Evolutionary conservation across 2,113 vertebrate species (phyloP), one percentile per base, ranked within the genome.

Genomic region (Cepphus grylle): DNA sequence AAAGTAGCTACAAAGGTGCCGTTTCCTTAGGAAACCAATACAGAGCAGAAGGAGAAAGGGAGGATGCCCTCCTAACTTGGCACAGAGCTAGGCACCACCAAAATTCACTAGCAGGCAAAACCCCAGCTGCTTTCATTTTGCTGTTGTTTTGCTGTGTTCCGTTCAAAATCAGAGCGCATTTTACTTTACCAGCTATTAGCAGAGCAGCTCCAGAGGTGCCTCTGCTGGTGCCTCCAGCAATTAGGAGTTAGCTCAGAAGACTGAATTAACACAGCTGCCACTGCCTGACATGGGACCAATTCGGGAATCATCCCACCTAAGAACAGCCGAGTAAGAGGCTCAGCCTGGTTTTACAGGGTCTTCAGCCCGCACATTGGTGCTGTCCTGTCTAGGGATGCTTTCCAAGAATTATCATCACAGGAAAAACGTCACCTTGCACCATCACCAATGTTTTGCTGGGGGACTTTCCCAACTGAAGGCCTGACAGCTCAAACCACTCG

Each of bases 201-300:
- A 55, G 49, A 83, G 72, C 30, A 45, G 76, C 45, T 67, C 45
- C 55, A 16, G 14, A 34, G 42, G 22, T 49, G 47, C 21, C 47
- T 49, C 47, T 1, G 12, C 36, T 8, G 32, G 59, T 40, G 70
- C 14, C 47, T 61, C 55, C 81, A 69, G 52, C 55, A 81, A 36
- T 16, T 0, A 52, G 32, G 47, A 77, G 8, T 15, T 42, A 7
- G 3, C 23, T 70, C 45, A 62, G 38, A 19, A 12, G 13, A 56
- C 17, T 14, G 56, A 79, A 87, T 34, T 45, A 74, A 79, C 15
- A 43, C 11, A 83, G 36, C 9, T 82, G 76, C 20, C n/a, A 42
- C 2, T 50, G 36, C 32, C 47, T 27, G 66, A 65, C 12, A 27
- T 0, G 0, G 15, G 15, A 40, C 42, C n/a, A n/a, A 1, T 17